Conservation (phyloP, 2,888 invertebrate genomes). For the Metellina segmentata region DNA sequence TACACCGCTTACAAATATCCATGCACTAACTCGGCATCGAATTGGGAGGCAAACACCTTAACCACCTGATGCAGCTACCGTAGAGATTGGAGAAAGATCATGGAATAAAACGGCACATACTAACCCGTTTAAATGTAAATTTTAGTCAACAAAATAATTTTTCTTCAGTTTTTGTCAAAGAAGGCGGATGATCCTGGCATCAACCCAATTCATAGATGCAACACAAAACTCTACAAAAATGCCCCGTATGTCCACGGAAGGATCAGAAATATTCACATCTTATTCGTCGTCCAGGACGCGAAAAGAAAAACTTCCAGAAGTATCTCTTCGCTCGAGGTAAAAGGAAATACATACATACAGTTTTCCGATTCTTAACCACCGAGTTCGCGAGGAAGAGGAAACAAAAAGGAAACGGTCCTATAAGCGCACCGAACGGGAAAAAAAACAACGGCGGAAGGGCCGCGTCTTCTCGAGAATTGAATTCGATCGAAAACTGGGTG, state of each 20-base stretch:
- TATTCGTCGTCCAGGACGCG: neutral
- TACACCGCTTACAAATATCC: too few species aligned
- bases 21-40: too few species aligned
- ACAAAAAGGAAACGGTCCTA: neutral
- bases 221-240: neutral
- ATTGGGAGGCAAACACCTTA: too few species aligned
- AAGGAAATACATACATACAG: neutral
- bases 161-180: too few species aligned
- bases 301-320: neutral
- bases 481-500: slow-evolving; percentile 41
- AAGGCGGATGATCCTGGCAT: too few species aligned
- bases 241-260: neutral
- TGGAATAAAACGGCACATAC: too few species aligned
- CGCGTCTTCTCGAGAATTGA: slow-evolving; percentile 19
- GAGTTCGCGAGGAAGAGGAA: neutral
- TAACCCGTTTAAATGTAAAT: too few species aligned
- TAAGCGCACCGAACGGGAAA: neutral
- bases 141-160: too few species aligned
- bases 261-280: neutral
- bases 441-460: neutral
- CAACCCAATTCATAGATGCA: too few species aligned
- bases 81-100: too few species aligned
- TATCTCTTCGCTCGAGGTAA: neutral
- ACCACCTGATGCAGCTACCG: too few species aligned
- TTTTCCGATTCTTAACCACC: neutral